Percentiles rank a stretch among this genome's conserved stretches.
Evolutionary conservation across 2,113 vertebrate genomes (phyloP).

Genomic region (Thunnus thynnus): DNA sequence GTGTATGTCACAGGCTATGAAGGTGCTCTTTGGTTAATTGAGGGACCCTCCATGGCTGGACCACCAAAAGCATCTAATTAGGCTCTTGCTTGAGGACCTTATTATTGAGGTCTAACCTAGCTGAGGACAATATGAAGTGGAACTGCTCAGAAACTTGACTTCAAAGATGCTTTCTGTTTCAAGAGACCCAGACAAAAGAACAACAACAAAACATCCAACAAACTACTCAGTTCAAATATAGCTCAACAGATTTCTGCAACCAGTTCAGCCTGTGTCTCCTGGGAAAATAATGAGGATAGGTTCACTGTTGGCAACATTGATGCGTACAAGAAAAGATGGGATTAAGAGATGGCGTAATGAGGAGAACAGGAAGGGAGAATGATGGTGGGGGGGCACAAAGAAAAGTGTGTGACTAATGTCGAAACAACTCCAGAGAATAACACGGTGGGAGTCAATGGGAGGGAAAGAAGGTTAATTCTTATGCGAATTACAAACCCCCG

Average conservation of each 20-base stretch:
- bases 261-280: conserved; percentile 28
- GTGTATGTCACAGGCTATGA: conserved; percentile 10
- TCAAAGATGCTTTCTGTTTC: conserved; percentile 35
- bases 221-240: conserved; percentile 16
- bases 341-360: conserved; percentile 72
- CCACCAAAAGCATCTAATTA: conserved; percentile 61
- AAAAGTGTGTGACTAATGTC: conserved; percentile 81
- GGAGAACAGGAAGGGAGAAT: conserved; percentile 70
- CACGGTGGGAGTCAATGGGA: conserved; percentile 72
- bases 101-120: conserved; percentile 5
- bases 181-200: neutral
- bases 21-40: conserved; percentile 39
- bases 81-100: conserved; percentile 11
- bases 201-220: neutral
- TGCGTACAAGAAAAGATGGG: conserved; percentile 60
- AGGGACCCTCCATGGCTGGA: conserved; percentile 46
- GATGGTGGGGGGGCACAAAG: conserved; percentile 51
- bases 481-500: conserved; percentile 78
- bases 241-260: conserved; percentile 35
- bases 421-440: conserved; percentile 74
- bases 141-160: conserved; percentile 32
- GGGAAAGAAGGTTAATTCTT: conserved; percentile 69
- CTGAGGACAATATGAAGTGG: conserved; percentile 29
- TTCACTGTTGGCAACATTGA: conserved; percentile 34
- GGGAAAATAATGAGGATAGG: conserved; percentile 55